Evolutionary conservation across 2,113 vertebrate genomes (phyloP).

Genomic region (Myotis yumanensis): DNA sequence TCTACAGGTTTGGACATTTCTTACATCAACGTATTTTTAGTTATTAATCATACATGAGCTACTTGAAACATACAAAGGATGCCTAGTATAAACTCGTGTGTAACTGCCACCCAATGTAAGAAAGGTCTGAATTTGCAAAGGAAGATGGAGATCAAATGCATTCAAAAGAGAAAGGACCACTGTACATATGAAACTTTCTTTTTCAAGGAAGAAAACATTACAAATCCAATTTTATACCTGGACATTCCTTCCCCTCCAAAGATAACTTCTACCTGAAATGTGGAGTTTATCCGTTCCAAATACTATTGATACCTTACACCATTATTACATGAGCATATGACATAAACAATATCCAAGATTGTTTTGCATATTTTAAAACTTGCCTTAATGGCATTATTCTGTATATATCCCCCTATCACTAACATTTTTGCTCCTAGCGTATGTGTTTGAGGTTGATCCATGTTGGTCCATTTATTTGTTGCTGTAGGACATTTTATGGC

Average conservation of each 20-base stretch:
- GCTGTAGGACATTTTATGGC: neutral
- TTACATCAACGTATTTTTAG: neutral
- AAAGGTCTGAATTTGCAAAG: neutral
- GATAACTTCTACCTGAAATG: neutral
- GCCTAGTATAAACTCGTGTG: neutral
- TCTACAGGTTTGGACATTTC: neutral
- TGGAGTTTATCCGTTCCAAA: neutral
- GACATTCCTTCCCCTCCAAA: neutral
- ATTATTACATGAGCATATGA: neutral
- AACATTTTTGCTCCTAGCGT: neutral
- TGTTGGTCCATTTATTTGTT: neutral
- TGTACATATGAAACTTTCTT: neutral
- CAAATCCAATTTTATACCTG: neutral
- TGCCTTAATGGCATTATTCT: neutral
- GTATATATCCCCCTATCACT: neutral
- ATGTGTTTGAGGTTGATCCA: neutral
- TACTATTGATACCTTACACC: neutral
- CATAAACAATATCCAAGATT: neutral
- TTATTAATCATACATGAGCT: neutral
- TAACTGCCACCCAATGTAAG: neutral
- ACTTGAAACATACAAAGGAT: neutral
- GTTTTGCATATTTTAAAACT: neutral
- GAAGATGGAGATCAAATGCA: neutral
- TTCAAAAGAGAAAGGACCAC: neutral
- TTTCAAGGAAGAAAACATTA: neutral